Conservation (phyloP, 2,888 invertebrate species). For the Steinernema hermaphroditum region DNA sequence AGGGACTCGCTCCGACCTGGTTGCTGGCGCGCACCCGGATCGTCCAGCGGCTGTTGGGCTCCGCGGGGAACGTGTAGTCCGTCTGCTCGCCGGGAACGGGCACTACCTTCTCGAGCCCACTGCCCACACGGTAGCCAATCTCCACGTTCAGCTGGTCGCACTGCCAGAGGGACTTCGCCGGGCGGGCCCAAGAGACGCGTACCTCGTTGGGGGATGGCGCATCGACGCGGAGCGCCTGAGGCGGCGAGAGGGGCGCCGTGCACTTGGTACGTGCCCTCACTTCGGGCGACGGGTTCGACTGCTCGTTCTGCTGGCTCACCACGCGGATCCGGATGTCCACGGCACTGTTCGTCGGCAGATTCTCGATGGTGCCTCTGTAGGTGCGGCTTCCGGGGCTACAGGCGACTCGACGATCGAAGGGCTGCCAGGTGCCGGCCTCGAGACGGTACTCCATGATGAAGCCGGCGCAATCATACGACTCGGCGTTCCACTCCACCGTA, state of each 20-base stretch:
- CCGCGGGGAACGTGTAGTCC: constrained; percentile 65
- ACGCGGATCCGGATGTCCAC: constrained; percentile 63
- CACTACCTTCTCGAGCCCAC: constrained; percentile 58
- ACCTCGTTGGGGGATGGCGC: constrained; percentile 64
- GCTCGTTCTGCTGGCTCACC: constrained; percentile 58
- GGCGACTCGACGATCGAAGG: constrained; percentile 56
- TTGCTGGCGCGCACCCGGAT: constrained; percentile 46
- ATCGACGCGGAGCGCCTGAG: constrained; percentile 60
- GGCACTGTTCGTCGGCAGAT: constrained; percentile 64
- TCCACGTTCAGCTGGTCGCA: constrained; percentile 66
- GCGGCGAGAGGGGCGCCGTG: constrained; percentile 61
- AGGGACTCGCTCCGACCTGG: constrained; percentile 53
- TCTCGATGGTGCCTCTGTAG: constrained; percentile 58
- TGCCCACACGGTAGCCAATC: constrained; percentile 63
- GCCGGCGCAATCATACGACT: constrained; percentile 50
- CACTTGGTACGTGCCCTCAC: constrained; percentile 65
- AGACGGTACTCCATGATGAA: constrained; percentile 64
- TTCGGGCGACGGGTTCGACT: constrained; percentile 64
- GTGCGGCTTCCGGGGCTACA: constrained; percentile 55
- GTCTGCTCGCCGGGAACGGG: constrained; percentile 62
- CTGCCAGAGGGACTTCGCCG: constrained; percentile 65
- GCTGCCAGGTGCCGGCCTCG: constrained; percentile 63
- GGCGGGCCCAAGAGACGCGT: constrained; percentile 61
- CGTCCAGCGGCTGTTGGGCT: constrained; percentile 65
- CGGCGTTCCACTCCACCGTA: constrained; percentile 64